Conservation (phyloP, 2,888 invertebrate species). For the Cylindroiulus punctatus region DNA sequence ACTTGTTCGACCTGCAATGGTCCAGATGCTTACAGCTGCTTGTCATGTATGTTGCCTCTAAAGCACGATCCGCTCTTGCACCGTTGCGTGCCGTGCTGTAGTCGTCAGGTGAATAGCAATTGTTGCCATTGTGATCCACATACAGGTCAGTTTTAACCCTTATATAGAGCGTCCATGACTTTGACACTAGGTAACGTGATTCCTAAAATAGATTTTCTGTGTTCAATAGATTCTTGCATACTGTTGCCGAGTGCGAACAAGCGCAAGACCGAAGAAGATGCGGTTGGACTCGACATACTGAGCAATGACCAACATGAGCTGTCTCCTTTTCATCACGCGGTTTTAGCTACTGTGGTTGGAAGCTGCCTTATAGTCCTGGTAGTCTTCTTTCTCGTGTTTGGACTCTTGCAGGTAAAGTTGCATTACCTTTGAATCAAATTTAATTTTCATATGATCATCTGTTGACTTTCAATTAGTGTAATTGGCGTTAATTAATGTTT, state of each 20-base stretch:
- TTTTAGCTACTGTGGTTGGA: conserved; percentile 19
- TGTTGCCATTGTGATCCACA: conserved; percentile 58
- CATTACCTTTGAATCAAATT: background rate
- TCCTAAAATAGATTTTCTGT: background rate
- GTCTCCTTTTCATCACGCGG: background rate
- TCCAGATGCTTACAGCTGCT: conserved; percentile 58
- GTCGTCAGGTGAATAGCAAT: background rate
- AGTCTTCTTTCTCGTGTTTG: conserved; percentile 51
- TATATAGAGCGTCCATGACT: too few species aligned
- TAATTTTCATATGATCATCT: background rate
- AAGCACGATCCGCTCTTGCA: conserved; percentile 57
- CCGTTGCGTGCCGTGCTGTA: conserved; percentile 58
- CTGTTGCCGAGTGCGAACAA: conserved; percentile 51
- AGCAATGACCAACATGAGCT: background rate
- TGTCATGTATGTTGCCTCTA: conserved; percentile 57
- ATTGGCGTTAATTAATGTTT: background rate
- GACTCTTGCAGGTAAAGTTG: conserved; percentile 49
- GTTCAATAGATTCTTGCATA: conserved; percentile 49
- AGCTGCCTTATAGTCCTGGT: conserved; percentile 45
- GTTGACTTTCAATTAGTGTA: background rate
- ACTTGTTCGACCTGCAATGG: conserved; percentile 57
- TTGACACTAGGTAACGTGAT: background rate
- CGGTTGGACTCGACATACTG: background rate
- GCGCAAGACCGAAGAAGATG: conserved; percentile 43
- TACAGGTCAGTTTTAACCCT: conserved; percentile 54